Percentiles rank a stretch among this genome's conserved stretches.
phyloP scores from a whole-genome alignment of 2,888 invertebrate genomes.

The Kryphioiulus occultus region DNA sequence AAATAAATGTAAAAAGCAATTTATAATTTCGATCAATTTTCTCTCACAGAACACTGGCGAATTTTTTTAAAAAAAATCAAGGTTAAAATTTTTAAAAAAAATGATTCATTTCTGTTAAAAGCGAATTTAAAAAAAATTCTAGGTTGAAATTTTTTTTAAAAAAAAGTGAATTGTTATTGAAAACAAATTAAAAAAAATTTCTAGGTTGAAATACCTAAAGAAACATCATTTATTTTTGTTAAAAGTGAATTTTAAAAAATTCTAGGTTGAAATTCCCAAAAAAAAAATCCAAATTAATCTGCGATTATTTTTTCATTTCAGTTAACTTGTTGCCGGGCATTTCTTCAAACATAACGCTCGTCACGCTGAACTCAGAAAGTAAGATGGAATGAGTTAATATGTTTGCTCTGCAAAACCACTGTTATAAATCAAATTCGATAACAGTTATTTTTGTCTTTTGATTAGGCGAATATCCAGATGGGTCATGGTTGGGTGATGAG shows the following conservation, averaged over 20 bases:
- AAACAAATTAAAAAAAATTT: not conserved
- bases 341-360: constrained; percentile 6
- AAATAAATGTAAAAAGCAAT: not conserved
- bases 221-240: too few species aligned
- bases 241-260: too few species aligned
- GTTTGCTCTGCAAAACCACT: not conserved
- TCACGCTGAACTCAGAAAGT: constrained; percentile 38
- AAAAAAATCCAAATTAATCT: too few species aligned
- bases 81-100: too few species aligned
- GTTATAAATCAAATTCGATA: not conserved
- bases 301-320: not conserved
- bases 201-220: not conserved
- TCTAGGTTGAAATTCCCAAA: too few species aligned
- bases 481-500: constrained; percentile 67
- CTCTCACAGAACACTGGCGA: not conserved
- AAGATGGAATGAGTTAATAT: too few species aligned
- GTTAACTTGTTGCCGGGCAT: not conserved
- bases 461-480: constrained; percentile 64
- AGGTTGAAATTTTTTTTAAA: too few species aligned
- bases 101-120: too few species aligned
- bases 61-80: not conserved
- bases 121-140: not conserved
- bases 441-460: not conserved
- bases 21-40: too few species aligned
- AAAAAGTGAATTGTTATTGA: too few species aligned